A percentile compares a stretch with the other conserved stretches of the same genome.
phyloP scores from a whole-genome alignment of 2,797 vertebrate species.

The Mus spretus region DNA sequence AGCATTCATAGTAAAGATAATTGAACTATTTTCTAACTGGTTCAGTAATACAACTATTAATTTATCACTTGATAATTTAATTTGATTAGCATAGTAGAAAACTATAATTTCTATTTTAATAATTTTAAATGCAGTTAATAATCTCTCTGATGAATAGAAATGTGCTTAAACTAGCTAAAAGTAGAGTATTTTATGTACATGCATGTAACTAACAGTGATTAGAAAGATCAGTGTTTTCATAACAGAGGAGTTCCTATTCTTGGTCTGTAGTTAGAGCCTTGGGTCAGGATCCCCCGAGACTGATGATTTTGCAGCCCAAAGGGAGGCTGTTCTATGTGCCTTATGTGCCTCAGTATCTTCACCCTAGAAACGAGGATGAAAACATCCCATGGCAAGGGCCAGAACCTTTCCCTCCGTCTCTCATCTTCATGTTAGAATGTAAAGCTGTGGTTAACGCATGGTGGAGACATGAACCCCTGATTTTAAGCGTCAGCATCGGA shows the following conservation, averaged over 20 bases:
- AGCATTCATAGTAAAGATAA: background rate
- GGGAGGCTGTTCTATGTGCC: background rate
- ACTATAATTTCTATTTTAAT: conserved; percentile 59
- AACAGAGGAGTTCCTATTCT: background rate
- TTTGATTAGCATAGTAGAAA: conserved; percentile 20
- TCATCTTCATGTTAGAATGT: background rate
- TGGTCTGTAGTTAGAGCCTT: background rate
- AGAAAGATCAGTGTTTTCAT: conserved; percentile 44
- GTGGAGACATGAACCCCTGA: background rate
- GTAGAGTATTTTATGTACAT: conserved; percentile 29
- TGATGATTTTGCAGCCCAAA: background rate
- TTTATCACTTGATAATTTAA: conserved; percentile 57
- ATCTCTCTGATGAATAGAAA: conserved; percentile 45
- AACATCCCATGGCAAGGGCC: background rate
- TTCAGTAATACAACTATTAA: conserved; percentile 50
- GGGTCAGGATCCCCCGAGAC: background rate
- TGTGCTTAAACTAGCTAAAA: conserved; percentile 12
- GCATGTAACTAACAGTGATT: background rate
- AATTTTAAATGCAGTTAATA: conserved; percentile 50
- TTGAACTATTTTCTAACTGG: background rate
- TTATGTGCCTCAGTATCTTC: background rate
- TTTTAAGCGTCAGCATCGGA: background rate
- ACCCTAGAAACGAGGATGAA: background rate
- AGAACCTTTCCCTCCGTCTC: background rate
- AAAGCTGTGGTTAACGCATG: background rate